Percentiles rank a stretch among this genome's conserved stretches.
phyloP scores from a whole-genome alignment of 37 sponge, comb jelly and placozoan species.

The Beroe forskalii region DNA sequence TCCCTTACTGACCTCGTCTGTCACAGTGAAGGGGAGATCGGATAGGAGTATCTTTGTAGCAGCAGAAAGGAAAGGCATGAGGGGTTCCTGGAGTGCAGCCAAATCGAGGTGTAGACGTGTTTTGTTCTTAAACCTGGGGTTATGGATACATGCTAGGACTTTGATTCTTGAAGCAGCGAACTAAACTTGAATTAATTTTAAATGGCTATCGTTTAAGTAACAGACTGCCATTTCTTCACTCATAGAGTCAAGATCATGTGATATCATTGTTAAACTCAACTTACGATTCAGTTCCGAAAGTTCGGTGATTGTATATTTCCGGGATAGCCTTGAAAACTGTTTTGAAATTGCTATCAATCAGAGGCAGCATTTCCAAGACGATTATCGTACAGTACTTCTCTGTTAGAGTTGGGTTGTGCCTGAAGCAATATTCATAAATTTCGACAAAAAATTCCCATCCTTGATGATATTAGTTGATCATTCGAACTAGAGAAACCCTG shows the following conservation, averaged over 20 bases:
- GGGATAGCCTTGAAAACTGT: slow-evolving; percentile 6
- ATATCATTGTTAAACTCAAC: no score
- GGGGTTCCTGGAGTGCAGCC: neutral
- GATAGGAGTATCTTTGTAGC: slow-evolving; percentile 9
- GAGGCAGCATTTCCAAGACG: slow-evolving; percentile 40
- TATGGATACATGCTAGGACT: no score
- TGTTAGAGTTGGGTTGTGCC: neutral
- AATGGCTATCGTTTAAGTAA: no score
- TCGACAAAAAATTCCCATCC: neutral
- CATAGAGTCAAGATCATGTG: no score
- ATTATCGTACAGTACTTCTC: slow-evolving; percentile 24
- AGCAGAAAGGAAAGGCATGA: neutral
- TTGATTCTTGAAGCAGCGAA: no score
- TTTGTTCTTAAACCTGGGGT: neutral
- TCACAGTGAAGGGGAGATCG: neutral
- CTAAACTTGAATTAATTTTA: no score
- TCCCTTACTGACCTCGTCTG: no score
- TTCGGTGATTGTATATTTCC: slow-evolving; percentile 16
- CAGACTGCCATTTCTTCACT: no score
- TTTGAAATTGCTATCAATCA: neutral
- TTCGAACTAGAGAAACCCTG: no score
- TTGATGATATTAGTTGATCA: no score
- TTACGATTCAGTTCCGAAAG: neutral
- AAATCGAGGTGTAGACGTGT: neutral
- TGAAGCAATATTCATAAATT: neutral